Conservation (phyloP, 1,140 invertebrate species). For the Sitophilus oryzae region DNA sequence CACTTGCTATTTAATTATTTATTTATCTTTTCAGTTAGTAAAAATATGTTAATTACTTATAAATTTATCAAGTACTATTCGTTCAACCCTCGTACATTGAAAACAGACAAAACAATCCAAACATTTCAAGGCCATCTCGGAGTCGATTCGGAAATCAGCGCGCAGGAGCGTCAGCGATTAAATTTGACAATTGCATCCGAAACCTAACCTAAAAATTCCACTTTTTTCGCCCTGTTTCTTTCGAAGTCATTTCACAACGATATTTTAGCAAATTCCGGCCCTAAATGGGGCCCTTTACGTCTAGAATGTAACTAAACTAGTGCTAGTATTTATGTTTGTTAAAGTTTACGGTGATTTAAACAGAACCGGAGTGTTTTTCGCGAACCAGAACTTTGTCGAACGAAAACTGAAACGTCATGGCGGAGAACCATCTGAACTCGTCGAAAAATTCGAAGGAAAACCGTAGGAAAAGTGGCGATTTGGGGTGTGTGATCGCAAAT, state of each 20-base stretch:
- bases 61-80: not conserved
- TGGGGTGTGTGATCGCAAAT: constrained; percentile 2
- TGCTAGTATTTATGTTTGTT: constrained; percentile 1
- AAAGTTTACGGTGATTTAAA: too few species aligned
- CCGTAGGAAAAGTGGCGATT: constrained; percentile 1
- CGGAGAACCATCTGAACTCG: constrained; percentile 16
- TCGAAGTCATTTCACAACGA: constrained; percentile 2
- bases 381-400: not conserved
- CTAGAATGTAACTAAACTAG: constrained; percentile 5
- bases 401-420: constrained; percentile 23
- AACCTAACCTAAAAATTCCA: constrained; percentile 14
- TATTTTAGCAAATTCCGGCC: constrained; percentile 15
- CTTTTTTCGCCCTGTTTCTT: constrained; percentile 14
- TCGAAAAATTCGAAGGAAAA: constrained; percentile 16
- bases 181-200: not conserved
- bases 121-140: not conserved
- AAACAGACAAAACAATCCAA: not conserved
- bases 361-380: not conserved
- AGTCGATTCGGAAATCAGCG: not conserved
- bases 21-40: too few species aligned
- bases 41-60: too few species aligned
- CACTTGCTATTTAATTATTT: too few species aligned
- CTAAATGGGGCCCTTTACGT: not conserved
- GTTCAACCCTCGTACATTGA: not conserved
- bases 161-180: not conserved